Conservation (phyloP, 2,113 vertebrate genomes). For the Podocnemis expansa region DNA sequence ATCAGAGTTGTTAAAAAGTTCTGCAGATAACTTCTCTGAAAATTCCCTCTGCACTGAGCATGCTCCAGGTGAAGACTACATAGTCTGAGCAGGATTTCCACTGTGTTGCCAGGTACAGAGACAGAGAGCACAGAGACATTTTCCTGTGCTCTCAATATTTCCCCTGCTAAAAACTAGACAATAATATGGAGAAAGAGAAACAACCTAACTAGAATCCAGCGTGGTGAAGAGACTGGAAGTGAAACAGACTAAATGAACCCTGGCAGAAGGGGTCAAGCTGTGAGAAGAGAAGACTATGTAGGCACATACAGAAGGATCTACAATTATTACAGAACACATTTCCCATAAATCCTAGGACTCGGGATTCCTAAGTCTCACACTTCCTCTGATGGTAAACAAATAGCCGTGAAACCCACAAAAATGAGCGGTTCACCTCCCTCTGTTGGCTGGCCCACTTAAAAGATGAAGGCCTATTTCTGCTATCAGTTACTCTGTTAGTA, state of each 20-base stretch:
- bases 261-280: neutral
- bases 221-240: neutral
- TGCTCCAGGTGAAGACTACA: neutral
- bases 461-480: neutral
- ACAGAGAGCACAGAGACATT: neutral
- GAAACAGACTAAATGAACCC: neutral
- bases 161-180: neutral
- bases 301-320: neutral
- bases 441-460: neutral
- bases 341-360: neutral
- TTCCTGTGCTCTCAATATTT: neutral
- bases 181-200: neutral
- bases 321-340: neutral
- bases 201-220: neutral
- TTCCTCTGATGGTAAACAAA: neutral
- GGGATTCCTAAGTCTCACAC: neutral
- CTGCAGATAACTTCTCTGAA: neutral
- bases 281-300: neutral
- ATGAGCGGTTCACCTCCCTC: neutral
- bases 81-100: neutral
- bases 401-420: neutral
- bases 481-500: neutral
- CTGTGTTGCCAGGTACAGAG: neutral
- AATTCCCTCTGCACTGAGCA: neutral
- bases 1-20: neutral